These are phyloP conservation scores for Mizuhopecten yessoensis DNA, from an alignment of 1,140 invertebrate species.

Conservation along the genomic window DNA sequence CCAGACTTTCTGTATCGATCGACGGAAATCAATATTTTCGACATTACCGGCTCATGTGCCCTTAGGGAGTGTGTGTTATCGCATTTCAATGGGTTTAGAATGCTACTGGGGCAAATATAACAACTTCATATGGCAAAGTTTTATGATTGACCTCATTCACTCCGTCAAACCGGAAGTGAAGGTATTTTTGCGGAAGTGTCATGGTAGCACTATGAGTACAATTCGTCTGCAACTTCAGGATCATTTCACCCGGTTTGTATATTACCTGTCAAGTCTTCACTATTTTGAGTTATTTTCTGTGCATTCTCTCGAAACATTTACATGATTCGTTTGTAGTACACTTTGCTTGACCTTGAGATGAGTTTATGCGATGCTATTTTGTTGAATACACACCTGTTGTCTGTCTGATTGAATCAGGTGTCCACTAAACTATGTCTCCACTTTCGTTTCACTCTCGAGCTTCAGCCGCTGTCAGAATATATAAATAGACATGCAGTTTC, in stretches of 20 bases:
- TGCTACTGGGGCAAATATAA: neutral
- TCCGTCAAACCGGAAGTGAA: constrained; percentile 17
- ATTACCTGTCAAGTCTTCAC: neutral
- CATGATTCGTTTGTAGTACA: neutral
- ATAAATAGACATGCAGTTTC: too few species aligned
- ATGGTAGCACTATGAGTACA: constrained; percentile 32
- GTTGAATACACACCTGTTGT: neutral
- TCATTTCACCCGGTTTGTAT: neutral
- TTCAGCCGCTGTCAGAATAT: neutral
- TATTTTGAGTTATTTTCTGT: neutral
- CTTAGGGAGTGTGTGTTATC: neutral
- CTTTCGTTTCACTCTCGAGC: neutral
- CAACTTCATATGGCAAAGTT: neutral
- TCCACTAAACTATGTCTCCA: neutral
- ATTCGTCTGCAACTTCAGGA: constrained; percentile 21
- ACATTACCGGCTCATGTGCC: neutral
- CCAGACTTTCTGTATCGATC: neutral
- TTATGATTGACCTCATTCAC: neutral
- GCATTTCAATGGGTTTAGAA: neutral
- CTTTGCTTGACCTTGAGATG: neutral
- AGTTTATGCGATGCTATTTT: neutral
- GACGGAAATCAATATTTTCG: neutral
- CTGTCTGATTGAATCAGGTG: neutral
- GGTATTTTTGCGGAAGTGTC: constrained; percentile 36
- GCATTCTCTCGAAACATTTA: neutral